Base-by-base conservation (phyloP, 1,140 invertebrate species). In the Luehdorfia chinensis region DNA sequence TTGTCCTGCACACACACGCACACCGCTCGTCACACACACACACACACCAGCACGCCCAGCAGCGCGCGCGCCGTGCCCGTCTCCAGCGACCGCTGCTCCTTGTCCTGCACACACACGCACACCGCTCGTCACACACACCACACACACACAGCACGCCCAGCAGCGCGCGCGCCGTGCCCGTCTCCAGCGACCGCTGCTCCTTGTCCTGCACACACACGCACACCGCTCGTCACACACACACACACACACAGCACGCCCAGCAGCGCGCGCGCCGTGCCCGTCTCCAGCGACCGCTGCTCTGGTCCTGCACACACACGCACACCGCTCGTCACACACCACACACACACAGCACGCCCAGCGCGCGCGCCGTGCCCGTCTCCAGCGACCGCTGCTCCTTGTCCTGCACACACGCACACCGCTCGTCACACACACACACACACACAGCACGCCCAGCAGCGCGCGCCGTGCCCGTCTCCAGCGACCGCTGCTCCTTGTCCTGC, bases 221-320 rank as follows among this genome's bases (percentile, higher is more conserved):
- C n/a, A n/a, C n/a, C n/a, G n/a, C n/a, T n/a, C n/a, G n/a, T n/a
- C n/a, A n/a, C n/a, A n/a, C n/a, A n/a, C n/a, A n/a, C n/a, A n/a
- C n/a, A n/a, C n/a, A n/a, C n/a, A n/a, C n/a, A n/a, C 33, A 97
- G 87, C 66, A 97, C 88, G 56, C 93, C 92, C 43, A 98, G 88
- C 93, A 98, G 96, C 52, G 93, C 94, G 83, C 95, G 94, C 50
- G 95, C 95, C 32, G 94, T 96, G 64, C 94, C 92, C 83, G 96
- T 93, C 66, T 98, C 96, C 92, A 98, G 94, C 87, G 95, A 96
- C 50, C 96, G 90, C 88, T 97, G 96, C 86, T 97, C 95, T 96
- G 96, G 87, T 97, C 95, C 95, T 97, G 59, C 13, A n/a, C n/a
- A n/a, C n/a, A n/a, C n/a, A n/a, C n/a, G n/a, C n/a, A n/a, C n/a